phyloP scores from a whole-genome alignment of 2,888 invertebrate species.

The Ophion slaviceki region DNA sequence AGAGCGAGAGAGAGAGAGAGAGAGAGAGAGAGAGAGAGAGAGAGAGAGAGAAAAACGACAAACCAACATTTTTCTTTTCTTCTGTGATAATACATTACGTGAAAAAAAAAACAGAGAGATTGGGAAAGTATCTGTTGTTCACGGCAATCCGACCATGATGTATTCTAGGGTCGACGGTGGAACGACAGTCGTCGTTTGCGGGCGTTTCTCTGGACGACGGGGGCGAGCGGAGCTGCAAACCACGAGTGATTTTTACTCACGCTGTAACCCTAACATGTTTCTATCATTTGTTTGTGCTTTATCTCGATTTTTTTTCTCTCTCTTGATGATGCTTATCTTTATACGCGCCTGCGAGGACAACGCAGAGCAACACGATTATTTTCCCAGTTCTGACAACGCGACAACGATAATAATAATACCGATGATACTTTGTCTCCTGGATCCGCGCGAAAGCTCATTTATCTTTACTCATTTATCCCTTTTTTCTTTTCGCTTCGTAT shows the following conservation, averaged over 20 bases:
- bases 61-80: conserved; percentile 14
- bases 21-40: no score
- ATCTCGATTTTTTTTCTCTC: conserved; percentile 59
- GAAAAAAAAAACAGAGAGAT: conserved; percentile 53
- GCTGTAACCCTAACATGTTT: conserved; percentile 19
- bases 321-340: conserved; percentile 25
- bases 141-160: conserved; percentile 76
- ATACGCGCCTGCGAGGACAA: conserved; percentile 68
- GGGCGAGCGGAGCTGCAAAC: conserved; percentile 76
- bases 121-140: conserved; percentile 82
- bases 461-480: background rate
- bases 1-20: no score
- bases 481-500: background rate
- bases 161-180: conserved; percentile 77
- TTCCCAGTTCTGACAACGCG: conserved; percentile 76
- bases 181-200: conserved; percentile 70
- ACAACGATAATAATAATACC: conserved; percentile 2
- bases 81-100: conserved; percentile 8
- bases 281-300: conserved; percentile 23
- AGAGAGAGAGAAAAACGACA: no score
- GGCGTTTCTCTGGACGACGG: conserved; percentile 73
- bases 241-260: conserved; percentile 71
- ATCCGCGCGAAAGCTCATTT: conserved; percentile 34
- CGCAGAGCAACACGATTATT: conserved; percentile 81
- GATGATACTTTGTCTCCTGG: conserved; percentile 47